Base-by-base conservation (phyloP, 1,140 invertebrate species). In the Hydropsyche tenuis region DNA sequence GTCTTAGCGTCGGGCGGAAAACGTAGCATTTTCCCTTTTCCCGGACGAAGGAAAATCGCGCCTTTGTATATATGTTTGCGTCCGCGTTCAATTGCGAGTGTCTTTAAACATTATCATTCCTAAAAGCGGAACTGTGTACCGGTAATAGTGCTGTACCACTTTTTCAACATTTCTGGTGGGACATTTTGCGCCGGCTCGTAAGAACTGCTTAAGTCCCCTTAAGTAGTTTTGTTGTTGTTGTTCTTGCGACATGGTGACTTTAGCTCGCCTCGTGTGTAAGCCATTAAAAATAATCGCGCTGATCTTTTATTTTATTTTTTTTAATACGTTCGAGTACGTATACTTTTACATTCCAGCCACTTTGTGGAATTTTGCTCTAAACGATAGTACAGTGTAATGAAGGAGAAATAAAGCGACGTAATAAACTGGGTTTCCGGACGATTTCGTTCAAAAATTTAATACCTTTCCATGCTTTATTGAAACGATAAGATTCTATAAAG, bases 391-490 rank as follows among this genome's bases (percentile, higher is more conserved):
- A 48, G 46, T 46, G 65, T 68, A 68, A 23, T 70, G 48, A 46
- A 46, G 48, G 7, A 30, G 68, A 70, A 70, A 56, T 70, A 70
- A 70, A 70, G 51, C 20, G 68, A 30, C 30, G 25, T 46, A 70
- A 48, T 70, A 70, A 70, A 68, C 45, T 25, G 48, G 23, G 9
- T 70, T 70, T 70, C 68, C 68, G 51, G 68, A 46, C 68, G 42
- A 70, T 70, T 70, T 70, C 68, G 51, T 68, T 70, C 48, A 4
- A 56, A 70, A 70, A 70, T 70, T 70, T 70, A 70, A 70, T 70
- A 27, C 51, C 68, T 56, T 37, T 42, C 68, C 25, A 56, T 37
- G 68, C 23, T 70, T 37, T 37, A 37, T 37, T 37, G 30, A 37
- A 37, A 37, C 30, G 30, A 37, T 37, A 37, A 37, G 30, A 37